Evolutionary conservation across 2,888 invertebrate genomes (phyloP).

Genomic region (Pilophorus perplexus): DNA sequence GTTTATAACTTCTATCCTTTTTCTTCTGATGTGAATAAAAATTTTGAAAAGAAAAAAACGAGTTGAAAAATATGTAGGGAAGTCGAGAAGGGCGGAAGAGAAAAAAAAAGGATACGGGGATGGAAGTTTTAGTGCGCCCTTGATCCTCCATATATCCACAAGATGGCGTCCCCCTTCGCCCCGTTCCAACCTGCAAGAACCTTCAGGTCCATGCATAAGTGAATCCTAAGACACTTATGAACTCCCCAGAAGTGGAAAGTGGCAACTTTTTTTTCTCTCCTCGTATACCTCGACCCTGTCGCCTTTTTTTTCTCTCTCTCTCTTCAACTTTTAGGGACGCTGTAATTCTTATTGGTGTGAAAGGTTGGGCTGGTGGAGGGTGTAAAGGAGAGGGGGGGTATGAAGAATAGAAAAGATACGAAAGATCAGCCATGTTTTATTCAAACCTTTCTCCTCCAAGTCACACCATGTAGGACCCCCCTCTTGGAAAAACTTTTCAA

Average conservation of each 20-base stretch:
- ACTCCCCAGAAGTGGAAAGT: conserved; percentile 23
- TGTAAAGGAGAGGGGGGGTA: neutral
- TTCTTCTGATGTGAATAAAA: too few species aligned
- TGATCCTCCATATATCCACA: conserved; percentile 37
- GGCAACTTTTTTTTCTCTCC: conserved; percentile 34
- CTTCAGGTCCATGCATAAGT: conserved; percentile 24
- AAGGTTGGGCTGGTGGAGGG: neutral
- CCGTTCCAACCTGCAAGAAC: too few species aligned
- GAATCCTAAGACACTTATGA: conserved; percentile 38
- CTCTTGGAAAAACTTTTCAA: conserved; percentile 18
- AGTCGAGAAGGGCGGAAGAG: conserved; percentile 3
- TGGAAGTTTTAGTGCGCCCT: conserved; percentile 29
- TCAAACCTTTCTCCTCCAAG: conserved; percentile 24
- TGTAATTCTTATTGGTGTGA: conserved; percentile 32
- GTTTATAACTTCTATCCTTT: conserved; percentile 17
- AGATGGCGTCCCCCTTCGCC: conserved; percentile 18
- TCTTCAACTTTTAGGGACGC: conserved; percentile 30
- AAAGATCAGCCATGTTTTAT: conserved; percentile 25
- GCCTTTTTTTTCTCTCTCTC: neutral
- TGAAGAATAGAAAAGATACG: conserved; percentile 22
- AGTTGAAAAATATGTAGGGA: neutral
- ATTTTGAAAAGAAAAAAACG: neutral
- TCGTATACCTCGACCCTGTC: neutral
- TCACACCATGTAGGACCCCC: neutral
- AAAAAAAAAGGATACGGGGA: conserved; percentile 19